Percentiles rank a stretch among this genome's conserved stretches.
Conservation (phyloP, 2,888 invertebrate species). For the Xanthia togata region DNA sequence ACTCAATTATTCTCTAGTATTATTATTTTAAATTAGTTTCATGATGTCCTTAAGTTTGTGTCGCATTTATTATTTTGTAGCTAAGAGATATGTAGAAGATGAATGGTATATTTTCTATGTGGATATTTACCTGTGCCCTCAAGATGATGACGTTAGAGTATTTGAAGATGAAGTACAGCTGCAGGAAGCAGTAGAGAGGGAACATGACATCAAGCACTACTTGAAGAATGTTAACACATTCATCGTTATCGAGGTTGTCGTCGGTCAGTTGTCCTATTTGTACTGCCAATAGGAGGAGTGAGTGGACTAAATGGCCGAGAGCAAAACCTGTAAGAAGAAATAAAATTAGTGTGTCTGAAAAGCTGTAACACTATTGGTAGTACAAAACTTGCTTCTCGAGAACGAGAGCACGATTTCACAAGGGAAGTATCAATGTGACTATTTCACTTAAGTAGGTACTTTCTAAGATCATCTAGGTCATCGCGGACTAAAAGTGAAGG, state of each 20-base stretch:
- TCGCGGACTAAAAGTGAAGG: neutral
- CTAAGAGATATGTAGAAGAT: neutral
- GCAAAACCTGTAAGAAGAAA: conserved; percentile 91
- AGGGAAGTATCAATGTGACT: neutral
- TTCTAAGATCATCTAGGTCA: neutral
- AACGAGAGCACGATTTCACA: neutral
- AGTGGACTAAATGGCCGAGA: conserved; percentile 94
- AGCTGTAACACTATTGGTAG: neutral
- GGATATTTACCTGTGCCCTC: conserved; percentile 77
- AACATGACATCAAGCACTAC: conserved; percentile 92
- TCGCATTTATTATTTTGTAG: neutral
- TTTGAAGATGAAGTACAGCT: conserved; percentile 95
- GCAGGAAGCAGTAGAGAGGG: conserved; percentile 93
- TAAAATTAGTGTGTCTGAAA: neutral
- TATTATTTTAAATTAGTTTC: neutral
- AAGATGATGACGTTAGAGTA: conserved; percentile 94
- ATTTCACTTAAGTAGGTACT: neutral
- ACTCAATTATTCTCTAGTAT: neutral
- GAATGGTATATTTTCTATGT: neutral
- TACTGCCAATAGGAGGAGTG: conserved; percentile 92
- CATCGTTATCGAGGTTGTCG: conserved; percentile 86
- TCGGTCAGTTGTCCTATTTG: conserved; percentile 92
- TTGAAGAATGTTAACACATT: conserved; percentile 91
- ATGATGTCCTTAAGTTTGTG: neutral
- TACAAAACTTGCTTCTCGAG: neutral